phyloP scores from a whole-genome alignment of 2,888 invertebrate species.

The Corbicula japonica region DNA sequence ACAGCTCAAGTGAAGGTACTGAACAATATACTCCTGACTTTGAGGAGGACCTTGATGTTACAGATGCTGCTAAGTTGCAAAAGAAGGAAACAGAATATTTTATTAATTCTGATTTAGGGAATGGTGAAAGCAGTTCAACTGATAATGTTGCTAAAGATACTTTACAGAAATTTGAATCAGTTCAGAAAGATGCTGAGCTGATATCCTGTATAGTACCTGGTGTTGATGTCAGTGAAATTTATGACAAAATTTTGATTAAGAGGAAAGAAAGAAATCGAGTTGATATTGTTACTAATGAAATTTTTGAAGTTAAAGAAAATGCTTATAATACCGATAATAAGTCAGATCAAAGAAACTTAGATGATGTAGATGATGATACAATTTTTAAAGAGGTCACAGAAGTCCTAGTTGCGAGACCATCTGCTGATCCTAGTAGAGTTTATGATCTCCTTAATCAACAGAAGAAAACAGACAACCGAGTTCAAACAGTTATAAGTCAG shows the following conservation, averaged over 20 bases:
- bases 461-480: constrained; percentile 51
- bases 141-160: constrained; percentile 1
- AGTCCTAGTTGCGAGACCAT: constrained; percentile 64
- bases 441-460: constrained; percentile 63
- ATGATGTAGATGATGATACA: constrained; percentile 25
- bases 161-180: constrained; percentile 69
- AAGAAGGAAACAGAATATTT: too few species aligned
- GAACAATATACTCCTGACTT: too few species aligned
- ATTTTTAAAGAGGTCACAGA: constrained; percentile 70
- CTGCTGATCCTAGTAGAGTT: constrained; percentile 62
- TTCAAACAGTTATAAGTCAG: constrained; percentile 62
- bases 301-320: constrained; percentile 65
- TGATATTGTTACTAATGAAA: constrained; percentile 74
- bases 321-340: constrained; percentile 2
- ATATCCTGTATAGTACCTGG: constrained; percentile 68
- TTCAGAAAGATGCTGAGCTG: constrained; percentile 73
- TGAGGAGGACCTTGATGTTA: too few species aligned
- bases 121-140: too few species aligned
- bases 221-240: constrained; percentile 68
- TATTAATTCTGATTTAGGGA: too few species aligned
- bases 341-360: neutral
- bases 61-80: too few species aligned
- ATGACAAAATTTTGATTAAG: constrained; percentile 69
- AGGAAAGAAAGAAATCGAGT: constrained; percentile 72
- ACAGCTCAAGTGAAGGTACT: too few species aligned